Evolutionary conservation across 2,797 vertebrate genomes (phyloP).

Genomic region (Alectoris magna): DNA sequence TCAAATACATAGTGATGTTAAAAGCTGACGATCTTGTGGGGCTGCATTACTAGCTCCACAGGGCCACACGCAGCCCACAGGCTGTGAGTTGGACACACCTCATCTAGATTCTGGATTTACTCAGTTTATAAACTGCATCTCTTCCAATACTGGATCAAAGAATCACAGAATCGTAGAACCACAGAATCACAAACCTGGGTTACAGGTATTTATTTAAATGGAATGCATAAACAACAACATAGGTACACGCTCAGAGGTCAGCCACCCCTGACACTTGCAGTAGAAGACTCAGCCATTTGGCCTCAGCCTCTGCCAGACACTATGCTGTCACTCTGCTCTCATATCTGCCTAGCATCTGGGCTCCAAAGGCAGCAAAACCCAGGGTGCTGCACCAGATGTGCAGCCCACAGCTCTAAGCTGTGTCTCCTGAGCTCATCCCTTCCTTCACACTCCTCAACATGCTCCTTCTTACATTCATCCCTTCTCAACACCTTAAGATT

Average conservation of each 20-base stretch:
- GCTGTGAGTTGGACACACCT: too few species aligned
- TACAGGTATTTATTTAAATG: neutral
- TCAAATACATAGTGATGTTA: too few species aligned
- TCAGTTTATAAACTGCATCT: neutral
- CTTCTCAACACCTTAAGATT: neutral
- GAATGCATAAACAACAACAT: neutral
- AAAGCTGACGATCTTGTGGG: too few species aligned
- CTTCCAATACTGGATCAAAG: neutral
- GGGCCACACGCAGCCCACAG: too few species aligned
- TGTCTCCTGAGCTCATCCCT: neutral
- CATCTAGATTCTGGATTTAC: neutral
- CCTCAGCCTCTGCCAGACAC: neutral
- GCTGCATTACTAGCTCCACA: too few species aligned
- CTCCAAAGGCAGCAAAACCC: neutral
- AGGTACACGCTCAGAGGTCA: neutral
- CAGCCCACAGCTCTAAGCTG: neutral
- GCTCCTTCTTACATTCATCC: neutral
- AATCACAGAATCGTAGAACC: neutral
- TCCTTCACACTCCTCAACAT: neutral
- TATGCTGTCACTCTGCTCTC: neutral
- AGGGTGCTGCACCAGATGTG: neutral
- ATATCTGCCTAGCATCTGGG: neutral
- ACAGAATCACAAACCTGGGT: neutral
- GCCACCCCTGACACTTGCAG: neutral
- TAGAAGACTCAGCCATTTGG: neutral